Base-by-base conservation (phyloP, 2,113 vertebrate genomes). In the Ammodytes marinus region DNA sequence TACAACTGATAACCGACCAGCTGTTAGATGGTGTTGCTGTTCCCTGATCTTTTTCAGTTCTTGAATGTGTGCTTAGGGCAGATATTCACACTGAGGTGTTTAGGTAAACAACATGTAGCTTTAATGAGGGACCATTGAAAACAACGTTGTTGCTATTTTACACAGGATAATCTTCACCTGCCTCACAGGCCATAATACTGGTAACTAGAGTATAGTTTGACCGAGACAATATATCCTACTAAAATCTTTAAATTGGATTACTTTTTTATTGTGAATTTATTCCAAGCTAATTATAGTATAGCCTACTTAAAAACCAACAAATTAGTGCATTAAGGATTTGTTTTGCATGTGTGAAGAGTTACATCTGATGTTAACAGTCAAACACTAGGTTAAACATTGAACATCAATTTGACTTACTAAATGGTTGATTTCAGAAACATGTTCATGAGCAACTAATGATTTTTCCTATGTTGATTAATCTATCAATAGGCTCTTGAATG, bases 71-170 rank as follows among this genome's bases (percentile, higher is more conserved):
- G 69, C 77, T 43, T 37, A 6, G 42, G 75, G 3, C 11, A 49
- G 15, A 66, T 72, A 57, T 61, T 79, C n/a, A 64, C 66, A 82
- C 59, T 67, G 59, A 87, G 65, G 35, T 69, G 55, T 81, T 54
- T 49, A 14, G 12, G 35, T 70, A 75, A 75, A 80, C 69, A 52
- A 80, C 69, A 52, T n/a, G 35, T 13, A 7, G n/a, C 35, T 69
- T 80, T 76, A 84, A 89, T 53, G 67, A 69, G 65, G 15, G 54
- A 45, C n/a, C 45, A 3, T 13, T 42, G 27, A 35, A 80, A 68
- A 65, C n/a, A 50, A 67, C 65, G 45, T 15, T 84, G 84, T 84
- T 88, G 67, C 13, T 74, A 10, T 65, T 88, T 77, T 65, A 76
- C 64, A 81, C 85, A 83, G 60, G 35, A 45, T n/a, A 54, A 57